Percentiles rank a stretch among this genome's conserved stretches.
phyloP scores from a whole-genome alignment of 2,888 invertebrate species.

The Drosophila pseudotakahashii region DNA sequence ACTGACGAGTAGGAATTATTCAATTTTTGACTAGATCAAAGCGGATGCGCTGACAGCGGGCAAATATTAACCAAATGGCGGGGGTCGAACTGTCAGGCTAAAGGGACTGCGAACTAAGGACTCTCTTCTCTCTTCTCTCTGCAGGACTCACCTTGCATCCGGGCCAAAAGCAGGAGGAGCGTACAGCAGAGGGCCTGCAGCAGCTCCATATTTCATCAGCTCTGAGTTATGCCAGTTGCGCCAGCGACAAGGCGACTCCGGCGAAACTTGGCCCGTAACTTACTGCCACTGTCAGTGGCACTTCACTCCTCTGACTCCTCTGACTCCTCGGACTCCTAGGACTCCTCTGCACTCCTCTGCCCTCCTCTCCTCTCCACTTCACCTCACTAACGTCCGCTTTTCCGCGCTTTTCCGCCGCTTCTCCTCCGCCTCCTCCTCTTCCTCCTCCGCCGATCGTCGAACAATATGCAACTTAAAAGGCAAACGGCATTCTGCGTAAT shows the following conservation, averaged over 20 bases:
- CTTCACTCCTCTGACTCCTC: background rate
- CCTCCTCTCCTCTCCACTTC: background rate
- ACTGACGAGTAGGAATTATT: conserved; percentile 29
- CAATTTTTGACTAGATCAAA: conserved; percentile 51
- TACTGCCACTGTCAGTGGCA: conserved; percentile 47
- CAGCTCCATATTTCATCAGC: conserved; percentile 82
- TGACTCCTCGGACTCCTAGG: too few relatives aligned
- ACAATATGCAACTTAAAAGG: conserved; percentile 46
- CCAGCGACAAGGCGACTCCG: conserved; percentile 12
- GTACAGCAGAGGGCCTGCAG: conserved; percentile 81
- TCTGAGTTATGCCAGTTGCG: conserved; percentile 43
- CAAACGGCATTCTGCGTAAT: conserved; percentile 54
- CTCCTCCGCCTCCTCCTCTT: background rate
- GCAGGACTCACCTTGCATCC: conserved; percentile 82
- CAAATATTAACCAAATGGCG: conserved; percentile 21
- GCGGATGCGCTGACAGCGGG: conserved; percentile 30
- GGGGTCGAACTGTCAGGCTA: background rate
- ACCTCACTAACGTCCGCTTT: conserved; percentile 30
- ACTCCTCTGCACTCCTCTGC: background rate
- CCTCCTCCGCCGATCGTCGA: conserved; percentile 26
- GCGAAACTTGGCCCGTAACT: conserved; percentile 46
- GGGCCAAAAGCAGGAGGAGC: conserved; percentile 78
- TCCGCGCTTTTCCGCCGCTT: conserved; percentile 18
- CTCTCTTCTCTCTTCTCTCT: background rate
- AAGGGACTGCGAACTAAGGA: background rate